Conservation (phyloP, 2,888 invertebrate genomes). For the Lumbricus terrestris region DNA sequence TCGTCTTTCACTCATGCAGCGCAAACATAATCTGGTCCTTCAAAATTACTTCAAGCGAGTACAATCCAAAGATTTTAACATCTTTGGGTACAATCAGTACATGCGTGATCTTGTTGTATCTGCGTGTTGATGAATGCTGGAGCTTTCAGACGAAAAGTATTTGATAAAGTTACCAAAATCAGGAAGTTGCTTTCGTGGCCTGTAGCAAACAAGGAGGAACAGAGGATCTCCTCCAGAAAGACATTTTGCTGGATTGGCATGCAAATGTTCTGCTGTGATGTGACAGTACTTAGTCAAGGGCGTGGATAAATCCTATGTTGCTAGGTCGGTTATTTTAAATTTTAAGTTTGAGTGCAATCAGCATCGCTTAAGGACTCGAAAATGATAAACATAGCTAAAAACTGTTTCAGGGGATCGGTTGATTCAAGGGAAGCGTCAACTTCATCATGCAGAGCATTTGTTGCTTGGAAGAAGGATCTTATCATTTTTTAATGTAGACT, state of each 20-base stretch:
- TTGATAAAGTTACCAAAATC: background rate
- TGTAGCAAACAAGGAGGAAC: background rate
- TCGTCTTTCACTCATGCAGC: background rate
- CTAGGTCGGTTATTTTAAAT: background rate
- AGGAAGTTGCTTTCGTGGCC: background rate
- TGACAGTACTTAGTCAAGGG: background rate
- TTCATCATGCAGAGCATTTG: background rate
- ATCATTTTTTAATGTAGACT: background rate
- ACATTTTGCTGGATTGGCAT: background rate
- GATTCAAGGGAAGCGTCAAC: background rate
- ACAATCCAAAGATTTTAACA: too few relatives aligned
- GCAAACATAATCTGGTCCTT: background rate
- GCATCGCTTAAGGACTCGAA: background rate
- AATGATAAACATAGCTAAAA: background rate
- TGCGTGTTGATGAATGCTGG: background rate
- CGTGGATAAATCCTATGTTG: background rate
- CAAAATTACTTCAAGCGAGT: background rate
- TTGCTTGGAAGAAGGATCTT: background rate
- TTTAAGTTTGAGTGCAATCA: background rate
- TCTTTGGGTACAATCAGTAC: too few relatives aligned
- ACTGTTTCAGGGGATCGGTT: background rate
- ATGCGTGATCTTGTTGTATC: background rate
- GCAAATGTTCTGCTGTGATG: background rate
- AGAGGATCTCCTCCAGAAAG: background rate
- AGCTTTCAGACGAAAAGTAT: background rate